phyloP scores from a whole-genome alignment of 30 jellyfish, hydroid and myxozoan species.

The Chrysaora quinquecirrha region DNA sequence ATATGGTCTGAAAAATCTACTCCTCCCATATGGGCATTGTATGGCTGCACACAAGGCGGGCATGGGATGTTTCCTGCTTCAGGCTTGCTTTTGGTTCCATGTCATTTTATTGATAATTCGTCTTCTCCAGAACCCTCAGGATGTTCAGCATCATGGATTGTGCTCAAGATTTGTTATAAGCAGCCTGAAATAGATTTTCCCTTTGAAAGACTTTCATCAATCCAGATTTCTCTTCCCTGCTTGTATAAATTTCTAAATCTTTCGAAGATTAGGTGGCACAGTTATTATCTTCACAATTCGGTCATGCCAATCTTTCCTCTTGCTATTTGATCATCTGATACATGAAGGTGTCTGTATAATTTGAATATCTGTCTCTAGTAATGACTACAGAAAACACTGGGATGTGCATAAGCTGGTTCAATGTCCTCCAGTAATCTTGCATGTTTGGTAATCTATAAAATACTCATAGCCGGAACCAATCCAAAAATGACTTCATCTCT shows the following conservation, averaged over 20 bases:
- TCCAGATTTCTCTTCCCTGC: slow-evolving; percentile 26
- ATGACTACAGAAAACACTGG: background rate
- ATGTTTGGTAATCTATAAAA: background rate
- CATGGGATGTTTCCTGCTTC: background rate
- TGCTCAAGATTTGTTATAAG: background rate
- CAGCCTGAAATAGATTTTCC: slow-evolving; percentile 26
- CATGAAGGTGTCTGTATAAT: background rate
- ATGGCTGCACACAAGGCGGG: slow-evolving; percentile 5
- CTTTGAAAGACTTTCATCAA: slow-evolving; percentile 31
- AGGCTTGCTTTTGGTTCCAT: background rate
- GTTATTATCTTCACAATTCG: background rate
- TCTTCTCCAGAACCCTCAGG: background rate
- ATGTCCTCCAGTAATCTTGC: background rate
- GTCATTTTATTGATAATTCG: background rate
- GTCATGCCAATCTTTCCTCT: background rate
- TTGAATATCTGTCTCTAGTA: background rate
- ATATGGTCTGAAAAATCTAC: background rate
- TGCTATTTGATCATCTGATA: background rate
- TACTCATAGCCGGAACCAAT: background rate
- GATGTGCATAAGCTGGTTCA: background rate
- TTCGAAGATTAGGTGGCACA: background rate
- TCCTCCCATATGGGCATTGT: background rate
- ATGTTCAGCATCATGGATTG: slow-evolving; percentile 22
- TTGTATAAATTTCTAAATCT: slow-evolving; percentile 17
- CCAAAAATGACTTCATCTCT: background rate